Evolutionary conservation across 92 coral and sea anemone species (phyloP), one percentile per base, ranked within the genome.

Genomic region (Micromussa lordhowensis): DNA sequence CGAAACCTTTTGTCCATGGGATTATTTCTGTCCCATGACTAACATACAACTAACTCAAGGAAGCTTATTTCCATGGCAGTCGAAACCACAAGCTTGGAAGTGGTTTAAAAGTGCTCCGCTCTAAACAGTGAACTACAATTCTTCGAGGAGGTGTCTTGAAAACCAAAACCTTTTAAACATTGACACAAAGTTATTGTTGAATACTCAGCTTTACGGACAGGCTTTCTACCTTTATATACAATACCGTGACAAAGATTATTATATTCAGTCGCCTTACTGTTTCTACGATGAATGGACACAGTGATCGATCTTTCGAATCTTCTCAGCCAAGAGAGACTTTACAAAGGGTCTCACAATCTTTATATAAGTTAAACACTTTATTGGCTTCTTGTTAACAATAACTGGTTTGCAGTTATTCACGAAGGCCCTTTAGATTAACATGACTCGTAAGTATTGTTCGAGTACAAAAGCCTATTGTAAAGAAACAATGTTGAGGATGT

Each of bases 141-240:
- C 80, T 84, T 57, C 36, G 80, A 74, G 80, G 77, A 57, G 89
- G 82, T 36, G n/a, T 28, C 66, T 71, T 26, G 63, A 70, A 70
- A 85, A 24, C 75, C 55, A 19, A 85, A 85, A 58, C 82, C 81
- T 54, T 75, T 68, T 74, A 28, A 57, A 57, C 53, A 40, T 30
- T 63, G 83, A 64, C 77, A 77, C 59, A 76, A 61, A 85, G 19
- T 76, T 85, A 85, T 85, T 85, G 83, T 85, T 85, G 31, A 32
- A 64, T 81, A n/a, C n/a, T n/a, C n/a, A 64, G 28, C 1, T 24
- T 31, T 34, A 31, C 22, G 51, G 10, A 44, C 8, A 83, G 26
- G 73, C 54, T 61, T 48, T 77, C 12, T 77, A 14, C 32, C 18
- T 26, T 21, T 7, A 44, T 44, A 44, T 1, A 34, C 12, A 19